Evolutionary conservation across 37 sponge, comb jelly and placozoan species (phyloP), one percentile per base, ranked within the genome.

Genomic region (Diacarnus erythraeanus): DNA sequence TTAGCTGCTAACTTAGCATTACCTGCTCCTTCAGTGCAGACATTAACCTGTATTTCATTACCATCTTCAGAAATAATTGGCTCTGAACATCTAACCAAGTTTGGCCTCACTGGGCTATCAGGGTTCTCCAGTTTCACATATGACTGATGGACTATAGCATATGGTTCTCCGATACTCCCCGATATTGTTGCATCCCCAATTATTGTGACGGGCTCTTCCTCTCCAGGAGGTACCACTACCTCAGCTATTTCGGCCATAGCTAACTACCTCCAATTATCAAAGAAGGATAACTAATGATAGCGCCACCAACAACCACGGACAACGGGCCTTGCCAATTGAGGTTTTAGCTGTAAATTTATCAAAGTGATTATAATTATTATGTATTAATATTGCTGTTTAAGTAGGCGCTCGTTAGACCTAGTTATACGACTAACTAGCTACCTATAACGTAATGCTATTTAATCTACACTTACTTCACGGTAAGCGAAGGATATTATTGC

Each of bases 11-110:
- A 21, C 1, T 47, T 15, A 20, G 72, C 84, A 56, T 69, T 76
- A 12, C 84, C 84, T 31, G 84, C 84, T 1, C 29, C 64, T 38
- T 71, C 44, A 39, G 82, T 72, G 10, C 17, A 9, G 4, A 81
- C 20, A 3, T 26, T 35, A 61, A 81, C n/a, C 41, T 81, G 73
- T 1, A 71, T 31, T 15, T 60, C 33, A 12, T 47, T n/a, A 10
- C 71, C 73, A 15, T 61, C 37, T 23, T 68, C 22, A 30, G 76
- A 70, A 6, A 42, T 22, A 21, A 38, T 42, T 0, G 75, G 78
- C 29, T 56, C 74, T 4, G 59, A 74, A 31, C 63, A 83, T 29
- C 23, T 68, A 17, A 90, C 91, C 9, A 57, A 71, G 37, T 15
- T 25, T 22, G 79, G 44, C 3, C 29, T 1, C 0, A 80, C 43